Percentiles rank a stretch among this genome's conserved stretches.
Evolutionary conservation across 2,113 vertebrate species (phyloP).

Genomic region (Neolamprologus cancellatus): DNA sequence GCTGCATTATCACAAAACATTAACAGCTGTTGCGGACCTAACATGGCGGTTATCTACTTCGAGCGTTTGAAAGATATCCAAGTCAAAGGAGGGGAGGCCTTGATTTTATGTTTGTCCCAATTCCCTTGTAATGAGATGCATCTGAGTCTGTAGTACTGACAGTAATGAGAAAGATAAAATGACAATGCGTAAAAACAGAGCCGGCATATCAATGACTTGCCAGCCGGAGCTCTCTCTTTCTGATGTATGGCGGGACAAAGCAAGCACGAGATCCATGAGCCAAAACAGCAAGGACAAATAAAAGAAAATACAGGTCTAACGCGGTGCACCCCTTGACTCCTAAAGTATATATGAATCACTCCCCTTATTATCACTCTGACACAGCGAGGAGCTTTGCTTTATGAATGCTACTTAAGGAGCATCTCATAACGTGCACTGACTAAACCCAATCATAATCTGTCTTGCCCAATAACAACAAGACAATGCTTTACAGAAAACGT

Average conservation of each 20-base stretch:
- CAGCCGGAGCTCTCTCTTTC: slow-evolving; percentile 59
- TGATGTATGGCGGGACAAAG: slow-evolving; percentile 33
- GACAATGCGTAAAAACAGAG: slow-evolving; percentile 83
- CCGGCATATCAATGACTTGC: slow-evolving; percentile 85
- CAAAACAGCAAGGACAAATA: slow-evolving; percentile 70
- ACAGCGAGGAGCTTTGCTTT: slow-evolving; percentile 61
- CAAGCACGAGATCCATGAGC: slow-evolving; percentile 15
- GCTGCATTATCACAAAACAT: slow-evolving; percentile 39
- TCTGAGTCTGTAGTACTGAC: slow-evolving; percentile 82
- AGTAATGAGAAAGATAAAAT: slow-evolving; percentile 83
- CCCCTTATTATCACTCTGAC: slow-evolving; percentile 72
- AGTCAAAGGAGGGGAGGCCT: slow-evolving; percentile 71
- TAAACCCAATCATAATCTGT: slow-evolving; percentile 77
- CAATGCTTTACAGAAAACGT: slow-evolving; percentile 69
- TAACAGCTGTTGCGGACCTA: slow-evolving; percentile 55
- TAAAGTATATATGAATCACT: slow-evolving; percentile 77
- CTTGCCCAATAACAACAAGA: slow-evolving; percentile 79
- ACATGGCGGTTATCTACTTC: slow-evolving; percentile 39
- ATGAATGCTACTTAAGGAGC: slow-evolving; percentile 72
- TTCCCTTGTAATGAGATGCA: slow-evolving; percentile 91
- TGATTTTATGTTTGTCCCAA: slow-evolving; percentile 84
- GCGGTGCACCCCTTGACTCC: slow-evolving; percentile 59
- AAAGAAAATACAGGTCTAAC: slow-evolving; percentile 54
- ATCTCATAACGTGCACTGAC: slow-evolving; percentile 68
- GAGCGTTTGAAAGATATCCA: slow-evolving; percentile 73